Evolutionary conservation across 2,888 invertebrate species (phyloP).

Genomic region (Patella pellucida): DNA sequence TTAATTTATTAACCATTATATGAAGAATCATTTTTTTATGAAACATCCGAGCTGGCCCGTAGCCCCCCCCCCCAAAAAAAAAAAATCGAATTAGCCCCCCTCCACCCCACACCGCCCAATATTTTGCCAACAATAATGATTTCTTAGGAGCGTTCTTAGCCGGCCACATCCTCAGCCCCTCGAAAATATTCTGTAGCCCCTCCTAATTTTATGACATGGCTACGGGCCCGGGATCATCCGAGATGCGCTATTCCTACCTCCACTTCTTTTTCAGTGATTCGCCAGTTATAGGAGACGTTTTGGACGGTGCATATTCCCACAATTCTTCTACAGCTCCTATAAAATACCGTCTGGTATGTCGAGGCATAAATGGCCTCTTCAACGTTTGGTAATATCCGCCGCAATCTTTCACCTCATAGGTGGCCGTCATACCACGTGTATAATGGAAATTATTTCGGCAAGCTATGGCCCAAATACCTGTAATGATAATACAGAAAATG

Average conservation of each 20-base stretch:
- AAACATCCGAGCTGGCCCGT: too few species aligned
- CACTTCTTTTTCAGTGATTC: constrained; percentile 30
- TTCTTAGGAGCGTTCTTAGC: too few species aligned
- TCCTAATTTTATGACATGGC: too few species aligned
- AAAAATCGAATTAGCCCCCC: too few species aligned
- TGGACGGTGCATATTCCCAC: constrained; percentile 47
- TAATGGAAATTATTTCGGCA: constrained; percentile 42
- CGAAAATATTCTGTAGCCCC: too few species aligned
- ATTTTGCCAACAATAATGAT: too few species aligned
- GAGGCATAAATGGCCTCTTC: constrained; percentile 31
- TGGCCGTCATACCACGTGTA: constrained; percentile 43
- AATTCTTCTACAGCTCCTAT: constrained; percentile 48
- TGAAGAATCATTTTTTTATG: too few species aligned
- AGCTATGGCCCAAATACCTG: constrained; percentile 41
- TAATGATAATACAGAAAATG: background rate
- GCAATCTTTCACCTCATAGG: constrained; percentile 41
- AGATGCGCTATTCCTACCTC: constrained; percentile 16
- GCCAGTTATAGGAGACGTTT: constrained; percentile 39
- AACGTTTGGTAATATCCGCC: constrained; percentile 13
- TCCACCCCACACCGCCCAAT: too few species aligned
- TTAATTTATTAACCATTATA: too few species aligned
- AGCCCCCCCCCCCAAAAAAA: too few species aligned
- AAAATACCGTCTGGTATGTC: constrained; percentile 36
- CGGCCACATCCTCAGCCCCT: too few species aligned
- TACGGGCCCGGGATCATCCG: too few species aligned